A percentile compares a stretch with the other conserved stretches of the same genome.
Conservation (phyloP, 2,797 vertebrate species). For the Crypturellus tataupa region DNA sequence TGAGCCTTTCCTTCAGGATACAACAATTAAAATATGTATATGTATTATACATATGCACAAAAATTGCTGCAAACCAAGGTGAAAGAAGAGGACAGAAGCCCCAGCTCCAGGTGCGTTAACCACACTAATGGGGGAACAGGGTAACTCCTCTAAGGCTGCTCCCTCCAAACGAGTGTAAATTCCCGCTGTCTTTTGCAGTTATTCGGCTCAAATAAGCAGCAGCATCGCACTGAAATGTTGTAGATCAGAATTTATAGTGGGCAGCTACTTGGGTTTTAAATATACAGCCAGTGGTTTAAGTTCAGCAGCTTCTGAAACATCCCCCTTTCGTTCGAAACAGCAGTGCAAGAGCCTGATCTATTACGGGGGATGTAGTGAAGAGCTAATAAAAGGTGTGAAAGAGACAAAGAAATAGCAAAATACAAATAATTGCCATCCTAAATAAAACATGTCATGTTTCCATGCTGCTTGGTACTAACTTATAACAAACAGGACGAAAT, state of each 20-base stretch:
- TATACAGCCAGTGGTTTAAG: background rate
- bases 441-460: background rate
- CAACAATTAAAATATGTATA: accelerated
- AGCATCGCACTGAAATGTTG: background rate
- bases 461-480: background rate
- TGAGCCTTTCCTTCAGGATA: background rate
- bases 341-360: background rate
- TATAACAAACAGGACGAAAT: background rate
- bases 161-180: background rate
- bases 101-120: background rate
- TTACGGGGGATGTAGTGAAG: background rate
- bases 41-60: too few relatives aligned
- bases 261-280: background rate
- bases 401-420: background rate
- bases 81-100: background rate
- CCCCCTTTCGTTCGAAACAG: background rate
- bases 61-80: background rate
- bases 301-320: background rate
- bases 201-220: background rate
- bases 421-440: background rate
- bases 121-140: background rate
- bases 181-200: background rate
- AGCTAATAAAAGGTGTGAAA: background rate
- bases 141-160: background rate
- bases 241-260: background rate